phyloP scores from a whole-genome alignment of 2,888 invertebrate species.

The Amitus sp. region DNA sequence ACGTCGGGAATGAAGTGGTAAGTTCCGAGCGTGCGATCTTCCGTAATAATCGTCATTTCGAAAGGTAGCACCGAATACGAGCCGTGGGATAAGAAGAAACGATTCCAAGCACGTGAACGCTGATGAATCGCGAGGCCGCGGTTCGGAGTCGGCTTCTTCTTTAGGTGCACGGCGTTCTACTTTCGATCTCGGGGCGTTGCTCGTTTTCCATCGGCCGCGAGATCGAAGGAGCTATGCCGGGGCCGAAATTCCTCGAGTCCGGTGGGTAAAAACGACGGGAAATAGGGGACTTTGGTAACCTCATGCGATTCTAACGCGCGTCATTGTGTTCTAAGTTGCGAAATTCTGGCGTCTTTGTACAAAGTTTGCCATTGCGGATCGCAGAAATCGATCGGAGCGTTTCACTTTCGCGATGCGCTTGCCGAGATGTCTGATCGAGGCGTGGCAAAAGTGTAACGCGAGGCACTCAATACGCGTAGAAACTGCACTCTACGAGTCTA shows the following conservation, averaged over 20 bases:
- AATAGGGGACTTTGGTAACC: conserved; percentile 1
- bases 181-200: conserved; percentile 50
- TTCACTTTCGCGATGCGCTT: conserved; percentile 66
- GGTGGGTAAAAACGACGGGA: too few species aligned
- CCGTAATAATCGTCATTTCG: conserved; percentile 39
- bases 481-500: too few species aligned
- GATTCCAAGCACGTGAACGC: conserved; percentile 51
- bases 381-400: conserved; percentile 59
- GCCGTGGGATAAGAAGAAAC: conserved; percentile 49
- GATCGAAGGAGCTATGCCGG: too few species aligned
- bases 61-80: conserved; percentile 32
- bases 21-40: conserved; percentile 39
- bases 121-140: conserved; percentile 43
- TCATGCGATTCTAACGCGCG: conserved; percentile 12
- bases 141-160: conserved; percentile 53
- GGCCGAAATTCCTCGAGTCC: conserved; percentile 7
- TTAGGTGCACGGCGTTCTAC: conserved; percentile 64
- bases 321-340: too few species aligned
- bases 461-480: conserved; percentile 37
- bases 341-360: background rate
- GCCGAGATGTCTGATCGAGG: conserved; percentile 59
- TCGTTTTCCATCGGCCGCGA: too few species aligned
- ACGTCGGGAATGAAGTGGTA: too few species aligned
- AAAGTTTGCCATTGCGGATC: background rate
- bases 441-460: conserved; percentile 65